Base-by-base conservation (phyloP, 2,888 invertebrate species). In the Agrenia bidenticulata region DNA sequence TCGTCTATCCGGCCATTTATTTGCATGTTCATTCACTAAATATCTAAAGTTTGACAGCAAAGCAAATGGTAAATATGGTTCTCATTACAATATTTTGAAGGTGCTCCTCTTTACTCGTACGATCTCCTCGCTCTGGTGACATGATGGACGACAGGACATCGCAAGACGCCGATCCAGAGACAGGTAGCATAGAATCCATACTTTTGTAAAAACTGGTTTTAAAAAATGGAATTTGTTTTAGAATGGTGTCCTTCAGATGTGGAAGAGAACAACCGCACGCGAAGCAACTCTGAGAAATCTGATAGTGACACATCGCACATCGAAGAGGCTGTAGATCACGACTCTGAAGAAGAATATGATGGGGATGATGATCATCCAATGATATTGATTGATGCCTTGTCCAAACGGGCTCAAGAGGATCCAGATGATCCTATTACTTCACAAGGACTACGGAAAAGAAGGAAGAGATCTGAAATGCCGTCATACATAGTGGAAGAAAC, bases 31-130 rank as follows among this genome's bases (percentile, higher is more conserved):
- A n/a, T n/a, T n/a, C n/a, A n/a, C n/a, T n/a, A n/a, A n/a, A n/a
- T n/a, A 32, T 32, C 11, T 32, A 32, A 32, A 11, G 32, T 7
- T 32, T 32, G 32, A 32, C 32, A 32, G 32, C 32, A 32, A 32
- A 7, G 11, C 11, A 11, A 32, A 32, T 11, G 11, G 32, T 32
- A 7, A 32, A 32, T 32, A 7, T 32, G 11, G 4, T 32, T 32
- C 5, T 7, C 32, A 32, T 32, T 32, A 7, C 11, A 32, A 32
- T n/a, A 32, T 32, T 4, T 51, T 51, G 5, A 69, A 82, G 89
- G 76, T 92, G 90, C 79, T 89, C 90, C 39, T 88, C 88, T n/a
- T 82, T 91, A 59, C 81, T 91, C 68, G 85, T 89, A 76, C 84
- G 89, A 57, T 88, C 89, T 21, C 74, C 76, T 7, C 37, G 76